phyloP scores from a whole-genome alignment of 2,797 vertebrate species.

The Numenius phaeopus region DNA sequence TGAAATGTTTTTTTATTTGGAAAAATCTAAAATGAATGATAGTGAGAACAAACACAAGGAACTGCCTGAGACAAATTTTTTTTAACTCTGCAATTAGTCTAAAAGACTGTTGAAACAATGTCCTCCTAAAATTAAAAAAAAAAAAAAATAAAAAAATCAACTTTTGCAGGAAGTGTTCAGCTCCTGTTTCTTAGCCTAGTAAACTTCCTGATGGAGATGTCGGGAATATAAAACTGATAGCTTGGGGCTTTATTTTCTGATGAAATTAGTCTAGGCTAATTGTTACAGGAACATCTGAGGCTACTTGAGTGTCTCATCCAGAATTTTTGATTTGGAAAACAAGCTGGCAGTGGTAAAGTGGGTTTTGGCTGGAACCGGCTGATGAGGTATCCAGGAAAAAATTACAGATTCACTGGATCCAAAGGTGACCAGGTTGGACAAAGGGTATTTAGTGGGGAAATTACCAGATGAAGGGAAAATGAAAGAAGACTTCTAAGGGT shows the following conservation, averaged over 20 bases:
- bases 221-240: not conserved
- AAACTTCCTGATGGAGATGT: not conserved
- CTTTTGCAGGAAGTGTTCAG: not conserved
- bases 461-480: not conserved
- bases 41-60: not conserved
- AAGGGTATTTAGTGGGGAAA: not conserved
- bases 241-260: not conserved
- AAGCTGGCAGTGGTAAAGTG: not conserved
- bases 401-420: not conserved
- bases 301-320: not conserved
- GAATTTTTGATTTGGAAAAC: not conserved
- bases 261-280: not conserved
- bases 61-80: not conserved
- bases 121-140: not conserved
- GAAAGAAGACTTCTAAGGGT: not conserved
- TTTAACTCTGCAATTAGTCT: not conserved
- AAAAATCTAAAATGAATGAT: not conserved
- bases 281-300: not conserved
- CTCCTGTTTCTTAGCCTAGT: not conserved
- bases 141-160: not conserved
- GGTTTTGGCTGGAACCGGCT: not conserved
- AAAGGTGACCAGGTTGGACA: not conserved
- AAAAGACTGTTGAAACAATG: not conserved
- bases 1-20: not conserved
- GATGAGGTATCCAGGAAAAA: not conserved